Percentiles rank a stretch among this genome's conserved stretches.
Conservation (phyloP, 2,113 vertebrate genomes). For the Peromyscus leucopus region DNA sequence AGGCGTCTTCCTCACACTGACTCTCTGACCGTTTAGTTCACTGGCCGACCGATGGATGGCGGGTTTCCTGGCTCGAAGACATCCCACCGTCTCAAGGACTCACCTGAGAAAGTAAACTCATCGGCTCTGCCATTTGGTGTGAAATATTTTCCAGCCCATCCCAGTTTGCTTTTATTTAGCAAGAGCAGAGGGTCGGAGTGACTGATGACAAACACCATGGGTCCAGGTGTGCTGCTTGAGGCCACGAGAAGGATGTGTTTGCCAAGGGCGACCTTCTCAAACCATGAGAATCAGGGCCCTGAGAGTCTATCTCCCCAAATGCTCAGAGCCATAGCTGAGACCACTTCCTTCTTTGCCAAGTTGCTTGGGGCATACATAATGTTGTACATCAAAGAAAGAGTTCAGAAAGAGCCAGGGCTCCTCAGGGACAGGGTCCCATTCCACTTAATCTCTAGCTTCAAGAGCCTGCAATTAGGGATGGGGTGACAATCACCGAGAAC, state of each 20-base stretch:
- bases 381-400: background rate
- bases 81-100: background rate
- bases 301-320: background rate
- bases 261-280: background rate
- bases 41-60: background rate
- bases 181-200: background rate
- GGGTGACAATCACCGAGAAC: background rate
- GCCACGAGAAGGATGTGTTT: background rate
- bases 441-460: background rate
- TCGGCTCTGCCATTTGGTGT: background rate
- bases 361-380: background rate
- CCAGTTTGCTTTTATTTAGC: background rate
- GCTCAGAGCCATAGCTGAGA: background rate
- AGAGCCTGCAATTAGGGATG: background rate
- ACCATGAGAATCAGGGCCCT: background rate
- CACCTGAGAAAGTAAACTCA: conserved; percentile 42
- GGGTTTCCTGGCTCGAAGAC: background rate
- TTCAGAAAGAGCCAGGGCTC: background rate
- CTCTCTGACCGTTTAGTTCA: background rate
- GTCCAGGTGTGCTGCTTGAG: background rate
- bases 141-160: conserved; percentile 54
- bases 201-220: background rate
- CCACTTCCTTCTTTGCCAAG: background rate
- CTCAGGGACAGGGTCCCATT: background rate
- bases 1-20: background rate